Evolutionary conservation across 1,140 invertebrate species (phyloP), one percentile per base, ranked within the genome.

Genomic region (Drosophila insularis): DNA sequence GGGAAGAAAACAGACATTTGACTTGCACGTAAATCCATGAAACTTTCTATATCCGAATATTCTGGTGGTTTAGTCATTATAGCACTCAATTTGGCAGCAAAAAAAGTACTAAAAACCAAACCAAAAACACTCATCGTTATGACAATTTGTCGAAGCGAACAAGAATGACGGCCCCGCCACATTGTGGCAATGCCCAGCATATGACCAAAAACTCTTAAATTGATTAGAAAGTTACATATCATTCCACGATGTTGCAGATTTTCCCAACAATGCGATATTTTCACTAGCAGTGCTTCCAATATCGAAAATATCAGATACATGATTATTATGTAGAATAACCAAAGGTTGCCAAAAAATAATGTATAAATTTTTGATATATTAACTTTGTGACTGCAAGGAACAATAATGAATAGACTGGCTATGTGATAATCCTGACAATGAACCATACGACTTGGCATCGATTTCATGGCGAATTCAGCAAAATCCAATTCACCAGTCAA

Each of bases 21-120:
- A 21, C 71, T 69, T 1, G 23, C 19, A 6, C 32, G 21, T 10
- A 61, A 43, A 23, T 61, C 59, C 21, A 21, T 37, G 37, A 40
- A 61, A n/a, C 32, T 40, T 8, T 61, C 27, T 19, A 61, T 61
- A 19, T 31, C 31, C 1, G 55, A 35, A 19, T 64, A 70, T 8
- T 64, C 65, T 2, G 74, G 74, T 1, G 1, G 13, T 37, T 70
- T 60, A 56, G 67, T 70, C 11, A 76, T 11, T 1, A 76, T 5
- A 1, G 55, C 55, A 35, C 55, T 58, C 10, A 58, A 32, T 32
- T 32, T 35, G 55, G 55, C 55, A 3, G 27, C n/a, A 35, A 58
- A 35, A 13, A 35, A 58, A 17, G 55, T 58, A n/a, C 55, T 58
- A 11, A 58, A 32, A 17, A 58, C 14, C 1, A 58, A 31, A 58